Conservation (phyloP, 2,888 invertebrate genomes). For the Polylopha cassiicola region DNA sequence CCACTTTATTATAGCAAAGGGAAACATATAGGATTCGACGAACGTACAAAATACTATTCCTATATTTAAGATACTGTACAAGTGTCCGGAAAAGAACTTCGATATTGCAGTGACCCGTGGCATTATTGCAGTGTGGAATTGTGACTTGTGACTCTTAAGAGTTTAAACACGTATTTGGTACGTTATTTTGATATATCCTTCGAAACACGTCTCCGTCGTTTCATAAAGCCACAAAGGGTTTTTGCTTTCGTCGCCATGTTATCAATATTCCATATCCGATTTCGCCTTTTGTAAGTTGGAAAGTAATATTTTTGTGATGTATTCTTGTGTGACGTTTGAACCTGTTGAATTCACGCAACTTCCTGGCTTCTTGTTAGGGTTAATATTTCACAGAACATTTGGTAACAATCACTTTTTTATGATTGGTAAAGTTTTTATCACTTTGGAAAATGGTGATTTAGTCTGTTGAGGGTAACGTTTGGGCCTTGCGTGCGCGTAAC, state of each 20-base stretch:
- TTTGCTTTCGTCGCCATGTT: slow-evolving; percentile 1
- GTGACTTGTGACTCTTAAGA: too few relatives aligned
- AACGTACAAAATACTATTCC: slow-evolving; percentile 42
- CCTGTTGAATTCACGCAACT: too few relatives aligned
- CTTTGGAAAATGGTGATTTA: too few relatives aligned
- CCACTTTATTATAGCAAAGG: slow-evolving; percentile 47
- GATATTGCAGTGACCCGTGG: slow-evolving; percentile 19
- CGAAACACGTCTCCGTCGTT: slow-evolving; percentile 15
- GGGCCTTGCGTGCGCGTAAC: too few relatives aligned
- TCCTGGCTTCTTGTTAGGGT: too few relatives aligned
- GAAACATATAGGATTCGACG: slow-evolving; percentile 46
- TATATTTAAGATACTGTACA: slow-evolving; percentile 33
- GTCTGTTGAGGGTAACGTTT: too few relatives aligned
- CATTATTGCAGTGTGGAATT: too few relatives aligned
- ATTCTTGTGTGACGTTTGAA: too few relatives aligned
- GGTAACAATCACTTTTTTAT: too few relatives aligned
- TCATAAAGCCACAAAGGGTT: slow-evolving; percentile 18
- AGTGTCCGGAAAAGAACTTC: slow-evolving; percentile 32
- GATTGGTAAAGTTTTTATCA: too few relatives aligned
- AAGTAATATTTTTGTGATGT: neutral
- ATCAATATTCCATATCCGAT: slow-evolving; percentile 5
- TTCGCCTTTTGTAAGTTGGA: slow-evolving; percentile 2
- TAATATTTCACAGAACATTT: too few relatives aligned
- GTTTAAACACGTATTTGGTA: slow-evolving; percentile 19
- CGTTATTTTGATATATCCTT: slow-evolving; percentile 12